phyloP scores from a whole-genome alignment of 2,888 invertebrate species.

The Chrysomela aeneicollis region DNA sequence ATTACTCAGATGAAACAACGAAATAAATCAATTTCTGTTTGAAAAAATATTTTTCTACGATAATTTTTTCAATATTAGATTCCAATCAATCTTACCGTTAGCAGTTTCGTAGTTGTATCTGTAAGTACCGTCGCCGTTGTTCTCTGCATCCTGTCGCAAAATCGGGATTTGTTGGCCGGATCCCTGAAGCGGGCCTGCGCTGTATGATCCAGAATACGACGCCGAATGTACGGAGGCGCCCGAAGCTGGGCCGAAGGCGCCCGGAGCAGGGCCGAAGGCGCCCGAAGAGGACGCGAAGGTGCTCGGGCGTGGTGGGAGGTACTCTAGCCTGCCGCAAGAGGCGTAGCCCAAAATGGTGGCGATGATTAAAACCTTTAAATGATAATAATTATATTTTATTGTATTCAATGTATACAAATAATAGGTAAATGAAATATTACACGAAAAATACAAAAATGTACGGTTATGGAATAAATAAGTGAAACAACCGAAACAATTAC shows the following conservation, averaged over 20 bases:
- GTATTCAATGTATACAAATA: too few relatives aligned
- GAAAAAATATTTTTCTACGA: too few relatives aligned
- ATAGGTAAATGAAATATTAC: too few relatives aligned
- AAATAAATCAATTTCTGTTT: too few relatives aligned
- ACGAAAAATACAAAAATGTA: too few relatives aligned
- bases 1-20: too few relatives aligned
- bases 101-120: constrained; percentile 65
- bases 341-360: constrained; percentile 58
- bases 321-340: constrained; percentile 66
- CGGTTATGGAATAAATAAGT: too few relatives aligned
- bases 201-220: neutral
- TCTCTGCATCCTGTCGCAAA: constrained; percentile 47
- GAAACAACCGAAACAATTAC: too few relatives aligned
- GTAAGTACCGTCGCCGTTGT: constrained; percentile 51
- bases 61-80: too few relatives aligned
- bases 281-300: constrained; percentile 48
- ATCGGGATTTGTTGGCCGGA: constrained; percentile 45
- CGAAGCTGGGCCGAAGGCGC: constrained; percentile 11
- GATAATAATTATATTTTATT: too few relatives aligned
- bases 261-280: constrained; percentile 15
- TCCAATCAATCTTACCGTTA: neutral
- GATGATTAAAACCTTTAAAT: constrained; percentile 51
- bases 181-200: constrained; percentile 19
- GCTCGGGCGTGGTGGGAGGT: constrained; percentile 63
- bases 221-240: neutral